These are phyloP conservation scores for Oryzias celebensis DNA, from an alignment of 2,113 vertebrate species.

Conservation along the genomic window DNA sequence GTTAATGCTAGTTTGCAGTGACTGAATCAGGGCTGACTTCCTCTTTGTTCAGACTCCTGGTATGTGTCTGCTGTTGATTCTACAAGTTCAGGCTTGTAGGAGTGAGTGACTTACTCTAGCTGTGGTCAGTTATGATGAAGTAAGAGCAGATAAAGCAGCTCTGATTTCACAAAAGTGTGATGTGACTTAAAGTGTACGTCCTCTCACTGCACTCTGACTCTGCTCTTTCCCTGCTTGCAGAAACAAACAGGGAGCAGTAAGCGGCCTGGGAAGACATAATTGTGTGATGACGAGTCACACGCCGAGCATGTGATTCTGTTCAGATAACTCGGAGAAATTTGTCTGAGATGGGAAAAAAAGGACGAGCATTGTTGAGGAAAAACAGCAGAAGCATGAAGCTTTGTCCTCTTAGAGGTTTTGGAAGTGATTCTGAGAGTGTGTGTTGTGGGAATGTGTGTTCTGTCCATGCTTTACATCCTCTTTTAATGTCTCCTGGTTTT, in stretches of 20 bases:
- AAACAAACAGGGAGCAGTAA: conserved; percentile 4
- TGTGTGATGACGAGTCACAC: conserved; percentile 38
- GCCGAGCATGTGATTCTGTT: conserved; percentile 45
- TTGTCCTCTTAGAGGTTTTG: too few species aligned
- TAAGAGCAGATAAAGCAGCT: too few species aligned
- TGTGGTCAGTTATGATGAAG: too few species aligned
- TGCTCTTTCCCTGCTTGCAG: conserved; percentile 8
- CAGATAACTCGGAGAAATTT: conserved; percentile 2
- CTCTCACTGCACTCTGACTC: not conserved
- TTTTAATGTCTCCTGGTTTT: conserved; percentile 19
- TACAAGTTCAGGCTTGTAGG: too few species aligned
- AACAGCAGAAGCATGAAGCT: not conserved
- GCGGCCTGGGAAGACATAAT: conserved; percentile 15
- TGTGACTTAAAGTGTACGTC: too few species aligned
- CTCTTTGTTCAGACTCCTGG: too few species aligned
- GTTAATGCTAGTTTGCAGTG: too few species aligned
- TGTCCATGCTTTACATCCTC: conserved; percentile 42
- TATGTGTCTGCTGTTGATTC: too few species aligned
- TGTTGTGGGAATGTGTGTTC: not conserved
- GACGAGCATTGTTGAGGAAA: not conserved
- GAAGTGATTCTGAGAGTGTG: conserved; percentile 3
- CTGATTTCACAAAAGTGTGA: too few species aligned
- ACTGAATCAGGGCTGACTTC: too few species aligned
- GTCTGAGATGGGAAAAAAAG: not conserved
- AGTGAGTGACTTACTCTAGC: too few species aligned